Evolutionary conservation across 35 echinoderm and acorn worm genomes (phyloP), one percentile per base, ranked within the genome.

Genomic region (Diadema setosum): DNA sequence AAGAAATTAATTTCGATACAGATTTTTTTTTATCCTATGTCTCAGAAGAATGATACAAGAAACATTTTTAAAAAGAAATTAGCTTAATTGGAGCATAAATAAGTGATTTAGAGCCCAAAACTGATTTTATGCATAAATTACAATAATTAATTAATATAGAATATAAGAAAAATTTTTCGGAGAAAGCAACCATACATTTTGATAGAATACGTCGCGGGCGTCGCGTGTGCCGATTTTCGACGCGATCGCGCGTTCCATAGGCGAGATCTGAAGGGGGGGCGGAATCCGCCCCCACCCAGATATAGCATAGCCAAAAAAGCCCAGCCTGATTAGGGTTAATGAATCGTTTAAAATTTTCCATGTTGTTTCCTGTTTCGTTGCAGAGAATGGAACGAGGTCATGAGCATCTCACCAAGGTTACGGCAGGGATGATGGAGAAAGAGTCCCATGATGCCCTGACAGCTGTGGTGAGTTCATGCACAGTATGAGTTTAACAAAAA

Each of bases 311-410:
- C 4, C 30, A 4, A 27, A 5, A 21, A 60, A 5, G 29, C 14
- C 57, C 9, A 60, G 21, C 57, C 57, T 24, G 21, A 20, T 5
- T 27, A 2, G 57, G 30, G 21, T 24, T 60, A 4, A 18, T 8
- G 17, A 60, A 20, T 60, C 17, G 5, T 60, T 60, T 1, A n/a
- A n/a, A n/a, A n/a, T n/a, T n/a, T n/a, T n/a, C n/a, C n/a, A n/a
- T 60, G 57, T 21, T 2, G 36, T 65, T 81, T 46, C 45, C 46
- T 85, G 56, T 69, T 81, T 50, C 32, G 58, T 85, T 86, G 35
- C 55, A 94, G 95, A 93, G 89, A 91, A 94, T 94, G 91, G 95
- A 98, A 67, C 85, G 89, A 58, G 88, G 95, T 23, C 84, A 84
- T 70, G 91, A 93, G 43, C 26, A 57, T 18, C 39, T 93, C 14